Evolutionary conservation across 2,797 vertebrate species (phyloP).

Genomic region (Lithobates pipiens): DNA sequence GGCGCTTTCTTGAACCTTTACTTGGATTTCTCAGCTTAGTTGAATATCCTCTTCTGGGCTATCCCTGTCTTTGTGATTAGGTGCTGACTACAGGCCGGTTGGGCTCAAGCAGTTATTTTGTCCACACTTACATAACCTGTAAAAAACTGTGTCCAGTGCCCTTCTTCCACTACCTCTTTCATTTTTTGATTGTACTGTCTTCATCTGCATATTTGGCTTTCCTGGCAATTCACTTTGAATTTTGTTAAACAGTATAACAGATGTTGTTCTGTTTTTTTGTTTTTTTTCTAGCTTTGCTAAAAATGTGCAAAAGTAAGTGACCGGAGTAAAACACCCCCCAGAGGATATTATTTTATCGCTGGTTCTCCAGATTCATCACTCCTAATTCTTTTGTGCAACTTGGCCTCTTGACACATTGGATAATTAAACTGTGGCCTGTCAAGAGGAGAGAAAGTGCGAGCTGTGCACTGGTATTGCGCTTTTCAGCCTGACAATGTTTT

Average conservation of each 20-base stretch:
- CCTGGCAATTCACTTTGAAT: background rate
- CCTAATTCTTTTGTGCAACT: background rate
- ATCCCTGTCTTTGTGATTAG: no score
- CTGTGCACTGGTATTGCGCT: background rate
- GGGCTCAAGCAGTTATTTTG: no score
- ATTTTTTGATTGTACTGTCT: background rate
- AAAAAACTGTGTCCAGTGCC: no score
- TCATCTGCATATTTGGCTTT: conserved; percentile 1
- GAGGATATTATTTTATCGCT: conserved; percentile 29
- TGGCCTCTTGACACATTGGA: conserved; percentile 5
- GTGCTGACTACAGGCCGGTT: no score
- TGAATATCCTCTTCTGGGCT: no score
- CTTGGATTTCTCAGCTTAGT: no score
- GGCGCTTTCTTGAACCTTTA: no score
- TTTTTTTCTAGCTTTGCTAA: conserved; percentile 5
- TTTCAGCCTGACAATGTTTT: conserved; percentile 14
- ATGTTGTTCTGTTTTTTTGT: background rate
- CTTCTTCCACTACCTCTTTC: background rate
- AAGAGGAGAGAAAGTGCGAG: background rate
- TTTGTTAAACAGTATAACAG: conserved; percentile 6
- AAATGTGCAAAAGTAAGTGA: conserved; percentile 25
- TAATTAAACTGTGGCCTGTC: conserved; percentile 36
- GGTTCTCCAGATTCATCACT: conserved; percentile 10
- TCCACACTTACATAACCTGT: no score
- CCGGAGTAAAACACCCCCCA: background rate